phyloP scores from a whole-genome alignment of 1,140 invertebrate species.

The Drosophila micromelanica region DNA sequence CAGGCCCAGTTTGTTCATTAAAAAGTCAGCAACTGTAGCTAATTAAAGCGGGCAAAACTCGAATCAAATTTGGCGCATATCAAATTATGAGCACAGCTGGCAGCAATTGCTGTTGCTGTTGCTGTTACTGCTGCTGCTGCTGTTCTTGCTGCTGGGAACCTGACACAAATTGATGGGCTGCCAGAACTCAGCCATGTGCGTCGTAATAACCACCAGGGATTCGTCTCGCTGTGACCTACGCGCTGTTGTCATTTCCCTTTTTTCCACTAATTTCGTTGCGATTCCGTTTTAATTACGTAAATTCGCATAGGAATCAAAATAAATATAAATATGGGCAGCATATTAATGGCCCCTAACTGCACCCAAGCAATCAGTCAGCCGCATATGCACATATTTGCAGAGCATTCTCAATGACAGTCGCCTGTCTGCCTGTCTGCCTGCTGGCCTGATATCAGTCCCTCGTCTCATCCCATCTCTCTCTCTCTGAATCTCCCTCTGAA shows the following conservation, averaged over 20 bases:
- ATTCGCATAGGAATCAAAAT: conserved; percentile 61
- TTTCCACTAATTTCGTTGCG: conserved; percentile 50
- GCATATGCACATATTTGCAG: conserved; percentile 29
- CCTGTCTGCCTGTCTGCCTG: not conserved
- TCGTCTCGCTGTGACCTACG: conserved; percentile 12
- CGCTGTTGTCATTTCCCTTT: conserved; percentile 29
- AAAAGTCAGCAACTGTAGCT: conserved; percentile 80
- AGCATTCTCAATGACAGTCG: conserved; percentile 13
- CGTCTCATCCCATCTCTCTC: not conserved
- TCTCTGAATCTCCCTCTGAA: not conserved
- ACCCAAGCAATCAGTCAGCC: conserved; percentile 1
- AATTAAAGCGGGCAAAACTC: conserved; percentile 74
- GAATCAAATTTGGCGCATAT: conserved; percentile 79
- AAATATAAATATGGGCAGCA: conserved; percentile 31
- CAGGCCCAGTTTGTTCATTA: conserved; percentile 64
- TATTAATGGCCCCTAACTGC: conserved; percentile 26
- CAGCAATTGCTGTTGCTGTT: conserved; percentile 58
- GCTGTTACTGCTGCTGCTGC: conserved; percentile 8
- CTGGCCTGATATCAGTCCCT: not conserved
- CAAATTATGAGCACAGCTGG: conserved; percentile 80
- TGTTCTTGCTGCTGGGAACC: conserved; percentile 49
- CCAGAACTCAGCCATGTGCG: conserved; percentile 55
- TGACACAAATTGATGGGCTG: conserved; percentile 67
- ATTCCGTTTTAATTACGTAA: conserved; percentile 71
- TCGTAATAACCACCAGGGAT: conserved; percentile 62